Evolutionary conservation across 2,113 vertebrate genomes (phyloP), one percentile per base, ranked within the genome.

Genomic region (Pao palembangensis): DNA sequence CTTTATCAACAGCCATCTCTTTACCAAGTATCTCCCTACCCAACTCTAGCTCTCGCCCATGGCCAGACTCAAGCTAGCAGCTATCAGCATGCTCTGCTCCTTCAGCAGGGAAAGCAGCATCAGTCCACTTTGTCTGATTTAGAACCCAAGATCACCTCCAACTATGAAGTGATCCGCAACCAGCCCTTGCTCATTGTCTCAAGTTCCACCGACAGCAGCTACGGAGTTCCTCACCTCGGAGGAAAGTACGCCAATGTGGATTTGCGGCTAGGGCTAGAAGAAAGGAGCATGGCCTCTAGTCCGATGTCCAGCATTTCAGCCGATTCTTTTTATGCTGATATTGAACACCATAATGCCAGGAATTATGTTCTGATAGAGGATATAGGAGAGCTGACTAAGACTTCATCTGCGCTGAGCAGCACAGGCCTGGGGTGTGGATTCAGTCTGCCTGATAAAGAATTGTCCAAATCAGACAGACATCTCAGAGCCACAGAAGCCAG

Each of bases 361-460:
- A 98, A 96, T 87, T 99, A 98, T 67, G 93, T 99, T 56, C 79
- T 99, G 51, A 93, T 99, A 56, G 97, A 99, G 78, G 97, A 99
- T 77, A 96, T 99, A 74, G 95, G 95, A 17, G 96, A 99, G 51
- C 94, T 99, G 64, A 93, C 94, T 60, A 98, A 98, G 84, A 91
- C 93, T 23, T 91, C 96, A 28, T 85, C 92, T 6, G 70, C 93
- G 2, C 81, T 98, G 23, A 88, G 92, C 56, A 83, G 93, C 20
- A 84, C 92, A 4, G 44, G 93, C 11, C 80, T 98, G 51, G 84
- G 91, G 52, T 93, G 93, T 59, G 93, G 92, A 54, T 99, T 97
- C 85, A 94, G 82, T 59, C 88, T 99, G n/a, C 93, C 95, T 43
- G 95, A 98, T 57, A 99, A 98, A 68, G 96, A 98, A 63, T 87